Evolutionary conservation across 2,797 vertebrate genomes (phyloP).

Genomic region (Siniperca obscura): DNA sequence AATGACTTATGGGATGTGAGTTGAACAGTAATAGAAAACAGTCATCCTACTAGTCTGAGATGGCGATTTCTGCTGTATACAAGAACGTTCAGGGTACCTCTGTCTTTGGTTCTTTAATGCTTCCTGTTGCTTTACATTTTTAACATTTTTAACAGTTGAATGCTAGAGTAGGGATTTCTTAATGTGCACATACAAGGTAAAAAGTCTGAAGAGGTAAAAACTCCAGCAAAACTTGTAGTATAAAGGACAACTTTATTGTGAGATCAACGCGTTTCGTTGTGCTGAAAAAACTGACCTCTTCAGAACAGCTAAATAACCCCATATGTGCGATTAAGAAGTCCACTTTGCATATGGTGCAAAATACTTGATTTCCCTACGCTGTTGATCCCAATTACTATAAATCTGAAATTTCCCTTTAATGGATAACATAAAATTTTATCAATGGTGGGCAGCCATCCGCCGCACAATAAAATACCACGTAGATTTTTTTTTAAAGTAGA

Average conservation of each 20-base stretch:
- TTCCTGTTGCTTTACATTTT: background rate
- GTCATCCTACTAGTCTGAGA: background rate
- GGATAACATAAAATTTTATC: background rate
- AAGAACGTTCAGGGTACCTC: background rate
- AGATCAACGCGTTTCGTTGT: background rate
- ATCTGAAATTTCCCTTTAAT: background rate
- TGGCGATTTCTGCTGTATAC: background rate
- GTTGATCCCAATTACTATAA: background rate
- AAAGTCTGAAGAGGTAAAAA: background rate
- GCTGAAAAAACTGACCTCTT: background rate
- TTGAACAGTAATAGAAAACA: background rate
- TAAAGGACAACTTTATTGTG: background rate
- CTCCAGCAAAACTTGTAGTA: background rate
- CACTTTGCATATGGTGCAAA: slow-evolving; percentile 1
- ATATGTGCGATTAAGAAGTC: background rate
- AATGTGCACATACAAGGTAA: no score
- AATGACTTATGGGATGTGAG: background rate
- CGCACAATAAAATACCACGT: no score
- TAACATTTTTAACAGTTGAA: background rate
- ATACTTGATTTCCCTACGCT: background rate
- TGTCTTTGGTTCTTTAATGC: background rate
- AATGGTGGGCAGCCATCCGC: no score
- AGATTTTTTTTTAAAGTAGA: no score
- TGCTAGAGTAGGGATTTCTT: background rate
- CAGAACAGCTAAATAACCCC: background rate